Evolutionary conservation across 1,140 invertebrate genomes (phyloP).

Genomic region (Listronotus bonariensis): DNA sequence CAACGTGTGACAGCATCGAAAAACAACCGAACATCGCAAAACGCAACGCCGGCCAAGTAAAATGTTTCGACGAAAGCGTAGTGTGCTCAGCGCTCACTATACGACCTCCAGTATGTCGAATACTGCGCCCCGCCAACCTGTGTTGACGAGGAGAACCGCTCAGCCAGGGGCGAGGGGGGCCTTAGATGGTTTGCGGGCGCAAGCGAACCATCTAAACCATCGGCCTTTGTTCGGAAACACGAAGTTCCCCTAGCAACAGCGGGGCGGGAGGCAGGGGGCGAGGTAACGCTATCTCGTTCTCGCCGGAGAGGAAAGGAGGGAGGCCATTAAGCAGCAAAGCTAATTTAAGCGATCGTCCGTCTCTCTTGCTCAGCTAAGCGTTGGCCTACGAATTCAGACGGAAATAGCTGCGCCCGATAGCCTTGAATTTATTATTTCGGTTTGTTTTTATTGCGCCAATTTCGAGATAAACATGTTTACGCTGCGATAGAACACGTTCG

Average conservation of each 20-base stretch:
- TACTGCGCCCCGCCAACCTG: slow-evolving; percentile 6
- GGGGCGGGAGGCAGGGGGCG: slow-evolving; percentile 3
- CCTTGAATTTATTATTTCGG: slow-evolving; percentile 12
- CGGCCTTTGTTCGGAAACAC: slow-evolving; percentile 38
- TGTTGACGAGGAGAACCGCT: slow-evolving; percentile 13
- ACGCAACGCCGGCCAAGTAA: slow-evolving; percentile 9
- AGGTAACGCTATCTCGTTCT: neutral
- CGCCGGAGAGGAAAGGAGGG: neutral
- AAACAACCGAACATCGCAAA: neutral
- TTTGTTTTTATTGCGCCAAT: slow-evolving; percentile 7
- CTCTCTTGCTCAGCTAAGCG: slow-evolving; percentile 3
- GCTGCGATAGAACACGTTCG: neutral
- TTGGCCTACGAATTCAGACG: slow-evolving; percentile 2
- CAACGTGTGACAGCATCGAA: too few species aligned
- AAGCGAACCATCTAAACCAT: slow-evolving; percentile 44
- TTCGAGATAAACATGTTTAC: slow-evolving; percentile 6
- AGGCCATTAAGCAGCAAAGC: neutral
- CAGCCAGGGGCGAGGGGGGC: slow-evolving; percentile 19
- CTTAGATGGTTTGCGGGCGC: slow-evolving; percentile 33
- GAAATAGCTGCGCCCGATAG: slow-evolving; percentile 2
- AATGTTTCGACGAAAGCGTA: slow-evolving; percentile 4
- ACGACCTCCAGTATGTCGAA: slow-evolving; percentile 13
- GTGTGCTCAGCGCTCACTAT: too few species aligned
- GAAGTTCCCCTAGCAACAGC: slow-evolving; percentile 36
- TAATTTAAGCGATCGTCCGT: slow-evolving; percentile 6